These are phyloP conservation scores for Manis pentadactyla DNA, from an alignment of 2,797 vertebrate genomes.

Conservation along the genomic window DNA sequence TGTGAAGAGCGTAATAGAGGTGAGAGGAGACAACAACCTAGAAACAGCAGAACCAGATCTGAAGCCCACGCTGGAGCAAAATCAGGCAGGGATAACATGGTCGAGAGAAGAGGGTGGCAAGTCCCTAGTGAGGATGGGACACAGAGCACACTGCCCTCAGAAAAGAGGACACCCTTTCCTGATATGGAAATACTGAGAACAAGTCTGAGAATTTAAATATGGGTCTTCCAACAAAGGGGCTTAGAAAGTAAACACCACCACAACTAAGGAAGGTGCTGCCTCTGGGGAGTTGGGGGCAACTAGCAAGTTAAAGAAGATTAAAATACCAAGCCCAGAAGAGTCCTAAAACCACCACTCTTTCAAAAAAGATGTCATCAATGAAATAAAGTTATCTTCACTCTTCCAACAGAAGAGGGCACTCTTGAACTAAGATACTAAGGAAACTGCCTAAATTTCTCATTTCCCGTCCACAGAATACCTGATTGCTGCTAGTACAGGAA, in stretches of 20 bases:
- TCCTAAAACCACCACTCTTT: neutral
- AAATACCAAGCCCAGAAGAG: neutral
- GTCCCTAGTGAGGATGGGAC: neutral
- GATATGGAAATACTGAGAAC: neutral
- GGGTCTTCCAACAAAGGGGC: neutral
- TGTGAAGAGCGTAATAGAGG: neutral
- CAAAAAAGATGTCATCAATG: neutral
- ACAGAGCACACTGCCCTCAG: neutral
- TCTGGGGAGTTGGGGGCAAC: neutral
- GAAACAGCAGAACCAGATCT: neutral
- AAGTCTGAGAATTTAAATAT: neutral
- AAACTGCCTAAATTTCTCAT: neutral
- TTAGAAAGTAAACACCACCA: neutral
- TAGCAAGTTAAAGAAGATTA: conserved; percentile 12
- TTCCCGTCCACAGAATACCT: neutral
- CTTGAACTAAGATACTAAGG: conserved; percentile 50
- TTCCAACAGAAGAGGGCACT: conserved; percentile 70
- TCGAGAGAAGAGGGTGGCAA: neutral
- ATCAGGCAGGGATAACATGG: neutral
- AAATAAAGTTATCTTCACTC: conserved; percentile 41
- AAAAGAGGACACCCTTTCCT: neutral
- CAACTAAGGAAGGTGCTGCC: neutral
- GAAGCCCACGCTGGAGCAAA: neutral
- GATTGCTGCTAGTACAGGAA: neutral
- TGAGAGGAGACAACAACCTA: neutral